These are phyloP conservation scores for Eristalinus aeneus DNA, from an alignment of 2,888 invertebrate genomes.

Conservation along the genomic window DNA sequence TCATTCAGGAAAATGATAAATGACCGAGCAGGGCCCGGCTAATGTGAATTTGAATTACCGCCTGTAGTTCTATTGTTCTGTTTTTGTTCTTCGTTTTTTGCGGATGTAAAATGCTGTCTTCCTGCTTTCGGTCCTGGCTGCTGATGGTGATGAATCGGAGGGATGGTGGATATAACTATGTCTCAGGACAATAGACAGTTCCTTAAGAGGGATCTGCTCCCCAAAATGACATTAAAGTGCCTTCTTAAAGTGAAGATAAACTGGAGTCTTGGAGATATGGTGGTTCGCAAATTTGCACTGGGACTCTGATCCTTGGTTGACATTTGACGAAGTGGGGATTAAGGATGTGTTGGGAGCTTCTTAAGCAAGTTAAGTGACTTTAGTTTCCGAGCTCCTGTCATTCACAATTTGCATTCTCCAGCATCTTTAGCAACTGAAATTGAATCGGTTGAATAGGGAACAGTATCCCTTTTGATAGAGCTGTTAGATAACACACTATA, in stretches of 20 bases:
- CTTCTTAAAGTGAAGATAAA: neutral
- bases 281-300: neutral
- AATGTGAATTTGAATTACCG: slow-evolving; percentile 70
- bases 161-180: slow-evolving; percentile 8
- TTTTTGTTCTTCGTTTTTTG: neutral
- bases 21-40: slow-evolving; percentile 53
- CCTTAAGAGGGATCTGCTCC: neutral
- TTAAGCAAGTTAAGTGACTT: too few species aligned
- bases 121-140: neutral
- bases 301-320: neutral
- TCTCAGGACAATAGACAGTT: neutral
- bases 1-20: slow-evolving; percentile 64
- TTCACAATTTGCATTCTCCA: neutral
- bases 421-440: too few species aligned
- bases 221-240: neutral
- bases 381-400: neutral
- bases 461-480: too few species aligned
- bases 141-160: neutral
- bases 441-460: too few species aligned
- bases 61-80: slow-evolving; percentile 37
- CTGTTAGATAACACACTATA: too few species aligned
- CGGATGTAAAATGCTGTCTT: slow-evolving; percentile 1
- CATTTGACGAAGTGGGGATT: neutral
- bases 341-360: neutral
- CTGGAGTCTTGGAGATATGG: neutral